A percentile compares a stretch with the other conserved stretches of the same genome.
Evolutionary conservation across 2,797 vertebrate species (phyloP).

Genomic region (Cynodonichthys magdalenae): DNA sequence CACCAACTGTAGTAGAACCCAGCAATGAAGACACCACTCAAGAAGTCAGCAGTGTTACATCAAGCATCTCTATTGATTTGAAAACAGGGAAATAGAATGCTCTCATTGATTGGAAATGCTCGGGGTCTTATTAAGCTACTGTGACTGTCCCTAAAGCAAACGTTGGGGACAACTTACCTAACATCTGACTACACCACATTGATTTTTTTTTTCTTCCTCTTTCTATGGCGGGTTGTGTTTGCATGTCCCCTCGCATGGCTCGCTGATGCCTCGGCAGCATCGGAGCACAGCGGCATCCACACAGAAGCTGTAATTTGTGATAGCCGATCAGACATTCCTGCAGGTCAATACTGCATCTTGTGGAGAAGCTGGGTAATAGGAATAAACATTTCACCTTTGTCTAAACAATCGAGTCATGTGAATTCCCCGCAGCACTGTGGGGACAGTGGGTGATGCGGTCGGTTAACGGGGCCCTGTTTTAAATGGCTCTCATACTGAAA

Average conservation of each 20-base stretch:
- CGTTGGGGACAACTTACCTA: conserved; percentile 77
- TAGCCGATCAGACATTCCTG: conserved; percentile 66
- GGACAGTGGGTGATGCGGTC: conserved; percentile 67
- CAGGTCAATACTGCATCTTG: conserved; percentile 75
- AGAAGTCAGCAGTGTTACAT: conserved; percentile 64
- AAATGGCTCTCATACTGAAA: conserved; percentile 61
- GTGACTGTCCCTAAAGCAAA: conserved; percentile 77
- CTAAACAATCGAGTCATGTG: conserved; percentile 75
- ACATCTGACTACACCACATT: conserved; percentile 80
- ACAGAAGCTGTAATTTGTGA: conserved; percentile 74
- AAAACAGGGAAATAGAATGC: conserved; percentile 68
- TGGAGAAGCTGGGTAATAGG: conserved; percentile 75
- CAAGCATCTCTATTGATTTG: conserved; percentile 78
- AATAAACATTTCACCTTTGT: conserved; percentile 84
- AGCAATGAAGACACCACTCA: conserved; percentile 59
- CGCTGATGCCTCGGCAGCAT: conserved; percentile 43
- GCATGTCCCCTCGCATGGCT: conserved; percentile 61
- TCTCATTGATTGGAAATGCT: conserved; percentile 80
- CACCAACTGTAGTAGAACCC: conserved; percentile 23
- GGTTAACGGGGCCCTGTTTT: conserved; percentile 47
- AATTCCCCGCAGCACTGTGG: conserved; percentile 65
- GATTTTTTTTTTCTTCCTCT: conserved; percentile 65
- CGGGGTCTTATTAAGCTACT: conserved; percentile 85
- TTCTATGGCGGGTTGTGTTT: conserved; percentile 61
- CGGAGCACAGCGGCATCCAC: conserved; percentile 39